Evolutionary conservation across 2,797 vertebrate genomes (phyloP).

Genomic region (Helostoma temminkii): DNA sequence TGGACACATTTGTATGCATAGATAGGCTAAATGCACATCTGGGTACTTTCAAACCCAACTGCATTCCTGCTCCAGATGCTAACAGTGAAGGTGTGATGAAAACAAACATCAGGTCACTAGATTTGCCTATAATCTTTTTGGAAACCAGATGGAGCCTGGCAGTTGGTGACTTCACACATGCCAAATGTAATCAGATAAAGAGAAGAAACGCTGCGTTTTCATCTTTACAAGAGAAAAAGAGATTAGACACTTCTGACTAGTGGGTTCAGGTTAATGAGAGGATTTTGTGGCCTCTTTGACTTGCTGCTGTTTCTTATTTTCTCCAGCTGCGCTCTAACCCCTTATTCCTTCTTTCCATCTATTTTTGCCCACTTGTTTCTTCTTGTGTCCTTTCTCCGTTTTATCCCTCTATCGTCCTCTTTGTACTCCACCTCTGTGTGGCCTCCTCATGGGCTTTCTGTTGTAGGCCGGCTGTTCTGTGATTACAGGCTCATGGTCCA

Average conservation of each 20-base stretch:
- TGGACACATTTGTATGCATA: conserved; percentile 38
- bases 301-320: conserved; percentile 23
- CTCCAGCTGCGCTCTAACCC: conserved; percentile 7
- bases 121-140: conserved; percentile 23
- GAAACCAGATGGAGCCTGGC: conserved; percentile 4
- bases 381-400: not conserved
- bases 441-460: conserved; percentile 62
- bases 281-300: conserved; percentile 1
- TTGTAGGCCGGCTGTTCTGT: conserved; percentile 60
- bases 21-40: conserved; percentile 66
- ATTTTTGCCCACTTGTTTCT: not conserved
- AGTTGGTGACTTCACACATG: not conserved
- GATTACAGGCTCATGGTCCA: conserved; percentile 74
- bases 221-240: conserved; percentile 33
- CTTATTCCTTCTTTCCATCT: not conserved
- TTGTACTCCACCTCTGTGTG: conserved; percentile 43
- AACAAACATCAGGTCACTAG: conserved; percentile 59
- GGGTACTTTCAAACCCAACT: conserved; percentile 27
- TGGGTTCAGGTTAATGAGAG: conserved; percentile 28
- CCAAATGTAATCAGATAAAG: conserved; percentile 40
- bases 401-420: not conserved
- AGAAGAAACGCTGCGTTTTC: conserved; percentile 39
- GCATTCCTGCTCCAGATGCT: conserved; percentile 67
- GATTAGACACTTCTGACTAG: conserved; percentile 19
- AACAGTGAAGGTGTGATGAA: conserved; percentile 69